Evolutionary conservation across 2,797 vertebrate genomes (phyloP), one percentile per base, ranked within the genome.

Genomic region (Amazona ochrocephala): DNA sequence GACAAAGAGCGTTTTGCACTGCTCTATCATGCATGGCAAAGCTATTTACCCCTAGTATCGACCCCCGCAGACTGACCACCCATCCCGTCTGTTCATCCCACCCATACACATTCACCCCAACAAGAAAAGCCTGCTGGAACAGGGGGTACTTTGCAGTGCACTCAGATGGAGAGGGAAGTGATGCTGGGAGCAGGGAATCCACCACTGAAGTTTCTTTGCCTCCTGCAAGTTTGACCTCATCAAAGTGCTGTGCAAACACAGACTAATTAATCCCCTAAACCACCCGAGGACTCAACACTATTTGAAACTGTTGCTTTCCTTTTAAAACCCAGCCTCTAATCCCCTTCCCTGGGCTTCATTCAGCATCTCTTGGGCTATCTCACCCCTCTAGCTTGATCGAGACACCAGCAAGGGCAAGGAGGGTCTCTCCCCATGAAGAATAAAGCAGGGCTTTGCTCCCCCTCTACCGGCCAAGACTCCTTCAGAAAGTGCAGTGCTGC

Each of bases 241-340:
- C 90, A 30, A 92, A 94, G 88, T n/a, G 80, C 72, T 91, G 42
- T 85, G 86, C 81, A 90, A 94, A 94, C 84, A 87, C 0, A 1
- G 83, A 39, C 67, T 84, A 90, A 93, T 90, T 97, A 96, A 96
- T 95, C 91, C 91, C 75, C 90, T 95, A 95, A 96, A 96, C 88
- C 93, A 92, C 66, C 74, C 53, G 5, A 86, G 88, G 77, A 92
- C 81, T 94, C 91, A 84, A 89, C 85, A 90, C 95, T 94, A 95
- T 96, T 95, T 96, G 89, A 95, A 95, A 95, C 86, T 4, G 77
- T 94, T 68, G 86, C 81, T 94, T 94, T 95, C 84, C 86, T 93
- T 96, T 96, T 94, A 96, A 95, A 96, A 95, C 86, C 94, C n/a
- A 45, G 11, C 41, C 41, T 89, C 77, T 95, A 96, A 97, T 97